Conservation (phyloP, 2,797 vertebrate species). For the Mycteria americana region DNA sequence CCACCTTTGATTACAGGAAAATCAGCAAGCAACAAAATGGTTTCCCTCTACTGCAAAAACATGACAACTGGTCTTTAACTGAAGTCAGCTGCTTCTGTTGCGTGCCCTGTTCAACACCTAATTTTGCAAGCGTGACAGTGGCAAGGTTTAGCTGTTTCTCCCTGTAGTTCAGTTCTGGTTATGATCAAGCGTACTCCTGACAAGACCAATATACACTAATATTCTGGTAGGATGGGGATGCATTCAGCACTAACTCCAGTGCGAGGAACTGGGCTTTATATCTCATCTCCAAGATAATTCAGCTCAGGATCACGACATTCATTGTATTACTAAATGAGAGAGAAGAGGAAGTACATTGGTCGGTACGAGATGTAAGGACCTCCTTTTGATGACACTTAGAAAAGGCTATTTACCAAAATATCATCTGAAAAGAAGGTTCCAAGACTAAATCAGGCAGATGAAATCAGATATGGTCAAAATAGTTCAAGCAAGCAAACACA, state of each 20-base stretch:
- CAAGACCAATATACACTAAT: background rate
- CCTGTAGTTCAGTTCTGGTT: background rate
- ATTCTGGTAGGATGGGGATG: background rate
- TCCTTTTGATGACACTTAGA: background rate
- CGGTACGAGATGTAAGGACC: background rate
- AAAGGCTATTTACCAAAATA: background rate
- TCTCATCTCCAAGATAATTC: background rate
- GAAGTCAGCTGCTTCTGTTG: background rate
- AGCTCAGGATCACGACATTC: background rate
- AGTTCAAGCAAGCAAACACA: background rate
- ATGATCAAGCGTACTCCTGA: background rate
- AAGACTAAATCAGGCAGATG: background rate
- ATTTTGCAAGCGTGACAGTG: background rate
- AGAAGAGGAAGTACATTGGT: background rate
- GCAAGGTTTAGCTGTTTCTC: background rate
- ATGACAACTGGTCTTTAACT: background rate
- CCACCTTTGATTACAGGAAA: background rate
- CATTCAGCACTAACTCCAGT: background rate
- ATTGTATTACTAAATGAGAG: background rate
- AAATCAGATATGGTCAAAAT: background rate
- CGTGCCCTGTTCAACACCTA: background rate
- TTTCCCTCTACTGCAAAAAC: background rate
- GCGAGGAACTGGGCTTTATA: background rate
- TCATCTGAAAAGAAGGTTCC: background rate
- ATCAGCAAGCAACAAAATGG: background rate